These are phyloP conservation scores for human DNA, from an alignment of 2,113 vertebrate species.

Conservation along the genomic window GRCh38 chr19:31319001-31319500, in stretches of 20 bases:
- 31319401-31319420: not conserved
- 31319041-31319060: not conserved
- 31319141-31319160: conserved; percentile 60
- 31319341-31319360: conserved; percentile 49
- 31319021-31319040: conserved; percentile 1
- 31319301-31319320: conserved; percentile 65
- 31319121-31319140: conserved; percentile 56
- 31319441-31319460: not conserved
- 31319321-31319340: conserved; percentile 62
- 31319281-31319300: conserved; percentile 64
- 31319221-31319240: conserved; percentile 67
- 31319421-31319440: not conserved
- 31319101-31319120: conserved; percentile 26
- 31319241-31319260: conserved; percentile 65
- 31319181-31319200: conserved; percentile 76
- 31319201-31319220: conserved; percentile 59
- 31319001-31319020: not conserved
- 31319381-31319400: not conserved
- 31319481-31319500: fast-evolving
- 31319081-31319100: not conserved
- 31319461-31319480: not conserved
- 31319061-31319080: conserved; percentile 13
- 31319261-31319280: conserved; percentile 62
- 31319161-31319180: conserved; percentile 66
- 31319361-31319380: not conserved